Evolutionary conservation across 2,797 vertebrate genomes (phyloP).

Genomic region (Lagocephalus sceleratus): DNA sequence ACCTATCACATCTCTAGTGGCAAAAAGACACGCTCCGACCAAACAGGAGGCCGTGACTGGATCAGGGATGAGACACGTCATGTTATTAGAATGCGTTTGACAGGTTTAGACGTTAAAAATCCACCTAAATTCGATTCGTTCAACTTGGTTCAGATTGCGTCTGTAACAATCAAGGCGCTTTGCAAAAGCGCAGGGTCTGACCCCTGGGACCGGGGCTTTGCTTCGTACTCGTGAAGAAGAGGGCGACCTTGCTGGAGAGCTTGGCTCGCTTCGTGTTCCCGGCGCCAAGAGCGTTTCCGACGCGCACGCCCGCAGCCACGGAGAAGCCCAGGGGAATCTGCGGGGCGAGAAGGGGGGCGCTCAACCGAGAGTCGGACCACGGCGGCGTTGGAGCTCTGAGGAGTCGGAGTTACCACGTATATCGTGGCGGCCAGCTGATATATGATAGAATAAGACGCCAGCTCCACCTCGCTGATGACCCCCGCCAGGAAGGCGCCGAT

Average conservation of each 20-base stretch:
- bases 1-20: constrained; percentile 71
- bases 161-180: too few species aligned
- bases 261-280: constrained; percentile 81
- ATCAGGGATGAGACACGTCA: constrained; percentile 19
- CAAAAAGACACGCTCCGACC: constrained; percentile 43
- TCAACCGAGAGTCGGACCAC: neutral
- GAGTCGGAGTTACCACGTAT: constrained; percentile 79
- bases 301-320: constrained; percentile 78
- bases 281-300: constrained; percentile 86
- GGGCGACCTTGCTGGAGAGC: constrained; percentile 73
- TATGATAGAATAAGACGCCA: constrained; percentile 83
- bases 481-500: constrained; percentile 87
- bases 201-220: too few species aligned
- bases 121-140: too few species aligned
- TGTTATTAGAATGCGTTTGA: neutral
- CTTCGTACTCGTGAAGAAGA: constrained; percentile 77
- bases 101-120: too few species aligned
- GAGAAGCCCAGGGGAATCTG: constrained; percentile 84
- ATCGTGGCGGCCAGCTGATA: constrained; percentile 73
- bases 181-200: too few species aligned
- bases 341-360: neutral
- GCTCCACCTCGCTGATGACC: constrained; percentile 79
- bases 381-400: neutral
- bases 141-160: too few species aligned
- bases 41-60: constrained; percentile 63